phyloP scores from a whole-genome alignment of 2,113 vertebrate species.

The Petrocephalus zakoni region DNA sequence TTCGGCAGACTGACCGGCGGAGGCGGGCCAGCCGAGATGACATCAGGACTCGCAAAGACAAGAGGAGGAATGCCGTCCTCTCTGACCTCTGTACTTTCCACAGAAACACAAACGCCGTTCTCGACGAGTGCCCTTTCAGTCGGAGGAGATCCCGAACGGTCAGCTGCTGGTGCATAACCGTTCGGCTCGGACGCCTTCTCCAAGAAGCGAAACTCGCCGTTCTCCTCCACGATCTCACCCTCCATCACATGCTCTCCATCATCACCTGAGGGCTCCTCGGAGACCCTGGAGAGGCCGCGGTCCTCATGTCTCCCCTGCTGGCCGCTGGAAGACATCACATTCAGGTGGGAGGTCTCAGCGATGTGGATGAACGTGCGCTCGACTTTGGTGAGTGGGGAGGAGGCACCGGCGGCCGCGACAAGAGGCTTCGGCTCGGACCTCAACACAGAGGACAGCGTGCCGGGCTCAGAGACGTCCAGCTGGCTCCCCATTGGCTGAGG shows the following conservation, averaged over 20 bases:
- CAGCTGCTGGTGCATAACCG: slow-evolving; percentile 40
- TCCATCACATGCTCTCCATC: slow-evolving; percentile 42
- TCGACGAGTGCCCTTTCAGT: slow-evolving; percentile 38
- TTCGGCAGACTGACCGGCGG: slow-evolving; percentile 18
- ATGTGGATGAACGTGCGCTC: slow-evolving; percentile 83
- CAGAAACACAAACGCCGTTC: slow-evolving; percentile 28
- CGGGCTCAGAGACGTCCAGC: slow-evolving; percentile 74
- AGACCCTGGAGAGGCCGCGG: slow-evolving; percentile 38
- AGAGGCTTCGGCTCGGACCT: slow-evolving; percentile 73
- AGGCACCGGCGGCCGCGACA: slow-evolving; percentile 48
- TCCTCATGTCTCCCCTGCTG: slow-evolving; percentile 62
- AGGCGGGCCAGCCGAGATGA: slow-evolving; percentile 34
- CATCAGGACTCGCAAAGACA: neutral
- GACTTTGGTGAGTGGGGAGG: slow-evolving; percentile 81
- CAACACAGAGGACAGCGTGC: slow-evolving; percentile 71
- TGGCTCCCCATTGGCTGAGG: slow-evolving; percentile 70
- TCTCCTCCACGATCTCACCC: slow-evolving; percentile 42
- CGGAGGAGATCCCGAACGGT: slow-evolving; percentile 38
- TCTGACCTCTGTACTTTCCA: slow-evolving; percentile 11
- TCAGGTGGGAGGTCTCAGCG: slow-evolving; percentile 77
- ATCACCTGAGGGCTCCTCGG: slow-evolving; percentile 50
- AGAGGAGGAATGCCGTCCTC: slow-evolving; percentile 19
- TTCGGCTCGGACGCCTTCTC: slow-evolving; percentile 45
- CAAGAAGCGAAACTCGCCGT: slow-evolving; percentile 41
- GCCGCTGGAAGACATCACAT: slow-evolving; percentile 72